A percentile compares a stretch with the other conserved stretches of the same genome.
Conservation (phyloP, 2,797 vertebrate genomes). For the Xerus rutilus region DNA sequence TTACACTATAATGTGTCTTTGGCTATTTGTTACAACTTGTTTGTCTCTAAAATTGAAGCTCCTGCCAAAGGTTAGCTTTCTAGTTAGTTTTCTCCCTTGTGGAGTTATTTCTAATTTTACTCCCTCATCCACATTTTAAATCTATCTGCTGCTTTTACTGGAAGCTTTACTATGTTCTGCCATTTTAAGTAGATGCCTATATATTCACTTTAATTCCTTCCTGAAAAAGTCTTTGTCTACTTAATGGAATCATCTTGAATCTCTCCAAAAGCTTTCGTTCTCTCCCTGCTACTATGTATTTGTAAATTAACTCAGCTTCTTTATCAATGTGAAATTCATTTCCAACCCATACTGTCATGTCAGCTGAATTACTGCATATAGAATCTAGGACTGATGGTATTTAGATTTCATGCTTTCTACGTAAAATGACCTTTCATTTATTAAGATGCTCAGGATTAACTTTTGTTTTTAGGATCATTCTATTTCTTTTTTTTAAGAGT, state of each 20-base stretch:
- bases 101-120: not conserved
- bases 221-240: not conserved
- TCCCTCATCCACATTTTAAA: not conserved
- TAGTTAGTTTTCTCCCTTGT: not conserved
- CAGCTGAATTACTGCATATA: not conserved
- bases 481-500: not conserved
- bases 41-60: not conserved
- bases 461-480: not conserved
- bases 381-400: not conserved
- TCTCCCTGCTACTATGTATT: not conserved
- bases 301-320: slow-evolving; percentile 22
- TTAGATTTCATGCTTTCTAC: not conserved
- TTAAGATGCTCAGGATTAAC: not conserved
- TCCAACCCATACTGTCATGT: not conserved
- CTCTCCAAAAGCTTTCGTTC: not conserved
- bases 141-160: not conserved
- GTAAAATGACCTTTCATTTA: not conserved
- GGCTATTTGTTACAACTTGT: not conserved
- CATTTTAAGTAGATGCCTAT: not conserved
- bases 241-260: not conserved
- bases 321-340: not conserved
- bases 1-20: not conserved
- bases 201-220: not conserved
- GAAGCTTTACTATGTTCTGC: not conserved
- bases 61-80: not conserved